phyloP scores from a whole-genome alignment of 92 coral and sea anemone species.

The Ricordea florida region DNA sequence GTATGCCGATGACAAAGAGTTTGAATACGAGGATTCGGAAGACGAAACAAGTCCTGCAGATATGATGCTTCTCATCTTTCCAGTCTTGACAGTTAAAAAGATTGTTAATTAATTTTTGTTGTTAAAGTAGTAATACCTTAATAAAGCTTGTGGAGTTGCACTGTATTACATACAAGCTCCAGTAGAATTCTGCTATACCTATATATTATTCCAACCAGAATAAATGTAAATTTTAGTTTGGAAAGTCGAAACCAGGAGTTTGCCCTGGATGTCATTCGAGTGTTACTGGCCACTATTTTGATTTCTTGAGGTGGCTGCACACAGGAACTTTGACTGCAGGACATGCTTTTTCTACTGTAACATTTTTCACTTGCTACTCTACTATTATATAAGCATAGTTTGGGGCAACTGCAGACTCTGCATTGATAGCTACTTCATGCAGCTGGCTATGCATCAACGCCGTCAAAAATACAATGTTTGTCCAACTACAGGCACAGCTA shows the following conservation, averaged over 20 bases:
- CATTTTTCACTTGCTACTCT: too few species aligned
- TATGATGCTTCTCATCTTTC: neutral
- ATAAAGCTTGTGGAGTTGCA: too few species aligned
- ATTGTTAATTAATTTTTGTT: too few species aligned
- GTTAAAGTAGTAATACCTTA: too few species aligned
- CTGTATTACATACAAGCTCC: conserved; percentile 11
- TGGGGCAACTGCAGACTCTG: too few species aligned
- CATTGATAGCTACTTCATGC: neutral
- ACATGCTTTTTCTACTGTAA: too few species aligned
- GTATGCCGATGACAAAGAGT: conserved; percentile 17
- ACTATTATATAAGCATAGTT: too few species aligned
- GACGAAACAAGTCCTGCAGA: conserved; percentile 5
- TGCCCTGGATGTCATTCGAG: conserved; percentile 18
- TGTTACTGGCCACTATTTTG: conserved; percentile 9
- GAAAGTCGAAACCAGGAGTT: conserved; percentile 17
- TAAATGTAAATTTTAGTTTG: conserved; percentile 23
- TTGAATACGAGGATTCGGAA: conserved; percentile 8
- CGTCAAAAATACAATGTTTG: neutral
- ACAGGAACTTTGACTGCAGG: too few species aligned
- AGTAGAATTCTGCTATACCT: conserved; percentile 5
- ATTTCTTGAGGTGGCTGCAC: conserved; percentile 30
- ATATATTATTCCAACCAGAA: conserved; percentile 24
- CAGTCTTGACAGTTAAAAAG: neutral
- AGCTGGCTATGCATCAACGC: neutral
- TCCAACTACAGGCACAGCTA: neutral